phyloP scores from a whole-genome alignment of 1,140 invertebrate species.

The Drosophila lowei region DNA sequence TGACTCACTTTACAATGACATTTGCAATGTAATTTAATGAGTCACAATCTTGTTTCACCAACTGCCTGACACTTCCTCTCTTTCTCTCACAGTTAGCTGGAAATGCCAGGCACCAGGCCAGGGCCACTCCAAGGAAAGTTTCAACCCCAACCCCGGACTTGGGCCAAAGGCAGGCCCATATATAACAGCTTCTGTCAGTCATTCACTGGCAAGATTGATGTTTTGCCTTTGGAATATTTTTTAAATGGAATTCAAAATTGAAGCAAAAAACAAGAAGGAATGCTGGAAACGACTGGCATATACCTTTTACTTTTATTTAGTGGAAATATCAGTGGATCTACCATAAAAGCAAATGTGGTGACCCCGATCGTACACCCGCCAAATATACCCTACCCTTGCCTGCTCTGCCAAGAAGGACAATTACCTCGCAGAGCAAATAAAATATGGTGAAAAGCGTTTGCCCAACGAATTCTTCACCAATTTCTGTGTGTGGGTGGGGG shows the following conservation, averaged over 20 bases:
- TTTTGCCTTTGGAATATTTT: conserved; percentile 62
- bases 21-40: conserved; percentile 82
- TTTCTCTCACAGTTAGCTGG: too few species aligned
- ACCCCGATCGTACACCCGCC: too few species aligned
- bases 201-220: conserved; percentile 70
- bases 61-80: conserved; percentile 77
- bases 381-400: too few species aligned
- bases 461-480: background rate
- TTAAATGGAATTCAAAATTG: conserved; percentile 71
- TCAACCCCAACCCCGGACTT: background rate
- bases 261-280: conserved; percentile 18
- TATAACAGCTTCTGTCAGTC: conserved; percentile 62
- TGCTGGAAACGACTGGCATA: background rate
- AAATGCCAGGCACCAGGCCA: conserved; percentile 1
- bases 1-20: conserved; percentile 80
- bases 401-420: too few species aligned
- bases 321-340: too few species aligned
- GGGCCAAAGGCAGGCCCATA: conserved; percentile 28
- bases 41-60: conserved; percentile 77
- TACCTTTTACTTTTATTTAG: background rate
- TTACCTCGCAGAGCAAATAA: background rate
- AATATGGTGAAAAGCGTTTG: conserved; percentile 3
- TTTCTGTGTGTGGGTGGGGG: background rate
- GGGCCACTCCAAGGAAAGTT: background rate
- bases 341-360: too few species aligned